Conservation (phyloP, 2,797 vertebrate genomes). For the Tarsius wallacei region DNA sequence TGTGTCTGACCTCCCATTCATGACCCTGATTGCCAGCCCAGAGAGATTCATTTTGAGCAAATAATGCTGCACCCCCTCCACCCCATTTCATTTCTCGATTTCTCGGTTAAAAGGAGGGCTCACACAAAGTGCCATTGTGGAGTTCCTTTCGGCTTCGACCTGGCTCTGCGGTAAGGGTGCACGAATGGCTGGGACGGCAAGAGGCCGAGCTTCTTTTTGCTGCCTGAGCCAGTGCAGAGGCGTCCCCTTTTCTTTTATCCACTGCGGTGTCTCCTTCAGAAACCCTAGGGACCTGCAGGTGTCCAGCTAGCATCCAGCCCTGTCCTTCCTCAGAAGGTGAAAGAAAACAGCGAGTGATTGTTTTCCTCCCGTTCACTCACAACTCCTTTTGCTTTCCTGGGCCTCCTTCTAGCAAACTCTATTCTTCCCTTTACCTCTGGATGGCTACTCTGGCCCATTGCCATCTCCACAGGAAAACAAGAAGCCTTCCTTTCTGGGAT, state of each 20-base stretch:
- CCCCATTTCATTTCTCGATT: neutral
- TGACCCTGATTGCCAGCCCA: neutral
- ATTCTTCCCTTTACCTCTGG: conserved; percentile 63
- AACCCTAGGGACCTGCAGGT: conserved; percentile 63
- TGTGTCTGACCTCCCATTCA: neutral
- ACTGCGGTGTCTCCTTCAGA: conserved; percentile 38
- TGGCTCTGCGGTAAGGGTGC: neutral
- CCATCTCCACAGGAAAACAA: conserved; percentile 66
- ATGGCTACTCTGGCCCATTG: conserved; percentile 70
- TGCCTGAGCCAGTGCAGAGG: neutral
- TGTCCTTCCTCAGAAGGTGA: neutral
- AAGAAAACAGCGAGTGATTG: conserved; percentile 72
- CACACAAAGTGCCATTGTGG: neutral
- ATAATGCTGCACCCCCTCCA: neutral
- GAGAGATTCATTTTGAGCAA: conserved; percentile 6
- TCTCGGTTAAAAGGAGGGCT: neutral
- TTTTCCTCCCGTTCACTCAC: conserved; percentile 68
- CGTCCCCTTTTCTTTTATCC: conserved; percentile 63
- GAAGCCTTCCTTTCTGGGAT: conserved; percentile 72
- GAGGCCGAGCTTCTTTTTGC: neutral
- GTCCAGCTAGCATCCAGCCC: conserved; percentile 1
- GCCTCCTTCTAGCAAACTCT: conserved; percentile 68
- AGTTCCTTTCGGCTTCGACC: neutral
- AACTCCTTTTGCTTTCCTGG: conserved; percentile 75
- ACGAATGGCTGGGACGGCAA: neutral